phyloP scores from a whole-genome alignment of 2,888 invertebrate genomes.

The Drosophila tripunctata region DNA sequence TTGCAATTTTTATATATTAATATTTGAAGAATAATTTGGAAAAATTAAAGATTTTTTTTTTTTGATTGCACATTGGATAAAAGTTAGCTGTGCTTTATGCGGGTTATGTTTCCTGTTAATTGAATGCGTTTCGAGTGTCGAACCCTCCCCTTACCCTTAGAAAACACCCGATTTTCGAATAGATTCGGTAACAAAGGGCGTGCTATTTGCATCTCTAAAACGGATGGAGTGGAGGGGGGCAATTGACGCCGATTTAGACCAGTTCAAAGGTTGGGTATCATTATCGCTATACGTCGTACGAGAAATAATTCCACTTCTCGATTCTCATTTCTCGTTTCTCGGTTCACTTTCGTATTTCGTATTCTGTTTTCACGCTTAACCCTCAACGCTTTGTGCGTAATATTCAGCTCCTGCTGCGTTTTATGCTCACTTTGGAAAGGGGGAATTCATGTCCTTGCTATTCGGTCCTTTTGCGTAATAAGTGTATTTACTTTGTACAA shows the following conservation, averaged over 20 bases:
- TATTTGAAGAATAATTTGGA: no score
- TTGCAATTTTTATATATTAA: no score
- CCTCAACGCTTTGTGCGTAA: conserved; percentile 53
- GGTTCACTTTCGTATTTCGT: neutral
- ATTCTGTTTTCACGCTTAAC: conserved; percentile 21
- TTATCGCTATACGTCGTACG: conserved; percentile 36
- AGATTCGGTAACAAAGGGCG: conserved; percentile 43
- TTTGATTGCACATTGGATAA: conserved; percentile 39
- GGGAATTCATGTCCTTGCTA: conserved; percentile 5
- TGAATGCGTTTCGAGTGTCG: conserved; percentile 29
- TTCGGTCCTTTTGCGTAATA: conserved; percentile 74
- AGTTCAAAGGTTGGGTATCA: conserved; percentile 27
- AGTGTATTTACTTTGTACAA: conserved; percentile 73
- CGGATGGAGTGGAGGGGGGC: no score
- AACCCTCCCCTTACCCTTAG: neutral
- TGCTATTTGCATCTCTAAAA: conserved; percentile 51
- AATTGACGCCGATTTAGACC: conserved; percentile 54
- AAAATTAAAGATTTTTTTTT: no score
- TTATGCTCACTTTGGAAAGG: conserved; percentile 47
- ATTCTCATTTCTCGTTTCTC: neutral
- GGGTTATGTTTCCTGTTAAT: conserved; percentile 43
- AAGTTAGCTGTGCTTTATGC: conserved; percentile 23
- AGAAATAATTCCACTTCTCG: conserved; percentile 20
- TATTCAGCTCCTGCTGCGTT: conserved; percentile 75
- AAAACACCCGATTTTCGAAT: neutral